These are phyloP conservation scores for Pomacea canaliculata DNA, from an alignment of 2,888 invertebrate species.

Conservation along the genomic window DNA sequence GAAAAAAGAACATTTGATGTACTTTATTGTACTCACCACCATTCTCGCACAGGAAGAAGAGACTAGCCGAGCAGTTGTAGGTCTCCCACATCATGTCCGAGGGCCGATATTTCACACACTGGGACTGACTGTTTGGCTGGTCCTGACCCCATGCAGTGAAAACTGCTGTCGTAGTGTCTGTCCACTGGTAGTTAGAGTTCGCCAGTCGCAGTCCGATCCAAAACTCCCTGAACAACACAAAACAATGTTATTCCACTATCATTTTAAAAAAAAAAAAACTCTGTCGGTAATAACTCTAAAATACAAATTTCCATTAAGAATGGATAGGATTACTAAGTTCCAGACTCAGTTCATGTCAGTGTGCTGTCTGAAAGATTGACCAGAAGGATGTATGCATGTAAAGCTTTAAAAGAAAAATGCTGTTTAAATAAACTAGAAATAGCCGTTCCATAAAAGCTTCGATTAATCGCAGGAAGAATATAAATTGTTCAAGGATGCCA, in stretches of 20 bases:
- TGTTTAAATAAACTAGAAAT: too few species aligned
- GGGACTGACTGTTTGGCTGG: slow-evolving; percentile 18
- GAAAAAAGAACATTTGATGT: too few species aligned
- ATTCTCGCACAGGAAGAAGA: slow-evolving; percentile 23
- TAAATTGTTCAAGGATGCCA: too few species aligned
- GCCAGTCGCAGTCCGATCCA: slow-evolving; percentile 19
- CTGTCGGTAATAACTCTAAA: too few species aligned
- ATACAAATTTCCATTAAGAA: too few species aligned
- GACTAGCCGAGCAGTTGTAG: slow-evolving; percentile 24
- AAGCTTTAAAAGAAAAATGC: too few species aligned
- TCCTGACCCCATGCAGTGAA: slow-evolving; percentile 24
- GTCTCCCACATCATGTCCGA: slow-evolving; percentile 27
- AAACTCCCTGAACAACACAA: slow-evolving; percentile 10
- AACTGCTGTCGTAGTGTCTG: slow-evolving; percentile 9
- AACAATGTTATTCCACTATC: too few species aligned
- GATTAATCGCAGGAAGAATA: too few species aligned
- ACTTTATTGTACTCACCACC: not conserved
- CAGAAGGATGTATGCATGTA: not conserved
- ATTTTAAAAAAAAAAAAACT: too few species aligned
- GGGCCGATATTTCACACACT: slow-evolving; percentile 20
- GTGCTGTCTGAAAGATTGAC: not conserved
- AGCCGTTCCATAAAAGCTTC: too few species aligned
- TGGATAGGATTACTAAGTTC: too few species aligned
- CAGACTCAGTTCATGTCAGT: too few species aligned
- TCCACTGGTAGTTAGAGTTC: slow-evolving; percentile 6